Evolutionary conservation across 2,888 invertebrate species (phyloP).

Genomic region (Idaea straminata): DNA sequence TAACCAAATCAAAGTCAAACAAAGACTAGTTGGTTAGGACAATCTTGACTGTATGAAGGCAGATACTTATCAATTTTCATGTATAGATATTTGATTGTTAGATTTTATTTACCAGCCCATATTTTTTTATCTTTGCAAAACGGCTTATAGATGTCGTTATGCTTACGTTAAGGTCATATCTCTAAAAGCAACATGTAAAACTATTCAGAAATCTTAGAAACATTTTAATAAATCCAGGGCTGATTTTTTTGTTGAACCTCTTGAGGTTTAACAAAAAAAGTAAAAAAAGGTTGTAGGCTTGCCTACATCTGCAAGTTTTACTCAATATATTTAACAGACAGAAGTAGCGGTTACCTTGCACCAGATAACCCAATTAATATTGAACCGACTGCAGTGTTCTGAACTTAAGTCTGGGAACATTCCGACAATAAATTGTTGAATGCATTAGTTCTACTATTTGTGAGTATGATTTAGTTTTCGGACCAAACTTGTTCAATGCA

Average conservation of each 20-base stretch:
- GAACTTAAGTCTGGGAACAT: conserved; percentile 43
- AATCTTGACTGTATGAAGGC: not conserved
- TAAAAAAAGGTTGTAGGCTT: no score
- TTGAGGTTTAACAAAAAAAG: no score
- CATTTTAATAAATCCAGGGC: no score
- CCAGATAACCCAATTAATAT: conserved; percentile 26
- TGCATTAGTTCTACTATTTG: conserved; percentile 55
- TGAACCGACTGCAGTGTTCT: conserved; percentile 20
- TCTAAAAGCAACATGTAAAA: no score
- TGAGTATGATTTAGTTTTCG: conserved; percentile 49
- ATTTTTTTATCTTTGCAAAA: not conserved
- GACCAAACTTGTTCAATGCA: conserved; percentile 35
- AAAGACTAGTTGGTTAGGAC: not conserved
- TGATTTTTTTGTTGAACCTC: no score
- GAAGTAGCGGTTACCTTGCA: conserved; percentile 12
- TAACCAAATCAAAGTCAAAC: conserved; percentile 14
- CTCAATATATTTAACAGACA: conserved; percentile 5
- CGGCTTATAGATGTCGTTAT: not conserved
- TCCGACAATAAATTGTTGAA: conserved; percentile 56
- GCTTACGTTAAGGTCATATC: no score
- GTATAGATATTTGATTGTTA: conserved; percentile 9
- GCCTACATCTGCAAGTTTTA: not conserved
- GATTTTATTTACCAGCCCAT: conserved; percentile 5
- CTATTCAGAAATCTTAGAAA: no score
- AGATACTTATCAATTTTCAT: not conserved